phyloP scores from a whole-genome alignment of 2,888 invertebrate genomes.

The Lypha dubia region DNA sequence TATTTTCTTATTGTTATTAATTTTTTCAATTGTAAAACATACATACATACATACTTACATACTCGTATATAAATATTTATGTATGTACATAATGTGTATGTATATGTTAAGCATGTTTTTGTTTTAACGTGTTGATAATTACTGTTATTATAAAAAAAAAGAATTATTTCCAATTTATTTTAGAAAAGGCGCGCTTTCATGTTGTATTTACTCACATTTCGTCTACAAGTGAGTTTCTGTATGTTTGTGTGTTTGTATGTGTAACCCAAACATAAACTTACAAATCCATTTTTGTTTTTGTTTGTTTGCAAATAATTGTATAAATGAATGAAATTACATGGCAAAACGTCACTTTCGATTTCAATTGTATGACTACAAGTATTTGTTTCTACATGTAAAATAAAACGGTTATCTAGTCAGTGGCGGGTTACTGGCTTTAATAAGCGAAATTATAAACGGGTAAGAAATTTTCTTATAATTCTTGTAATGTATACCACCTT shows the following conservation, averaged over 20 bases:
- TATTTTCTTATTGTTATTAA: neutral
- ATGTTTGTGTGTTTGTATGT: neutral
- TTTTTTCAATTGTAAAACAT: slow-evolving; percentile 9
- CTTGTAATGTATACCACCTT: too few species aligned
- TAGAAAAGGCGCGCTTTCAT: slow-evolving; percentile 66
- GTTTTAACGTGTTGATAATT: slow-evolving; percentile 67
- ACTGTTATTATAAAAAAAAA: slow-evolving; percentile 64
- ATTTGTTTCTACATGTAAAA: slow-evolving; percentile 2
- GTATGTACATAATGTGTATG: too few species aligned
- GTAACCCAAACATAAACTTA: slow-evolving; percentile 22
- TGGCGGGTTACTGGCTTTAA: neutral
- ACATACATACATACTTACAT: neutral
- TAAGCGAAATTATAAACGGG: neutral
- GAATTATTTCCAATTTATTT: slow-evolving; percentile 46
- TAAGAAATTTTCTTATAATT: neutral
- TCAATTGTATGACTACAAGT: slow-evolving; percentile 43
- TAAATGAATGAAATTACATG: slow-evolving; percentile 46
- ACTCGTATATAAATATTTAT: neutral
- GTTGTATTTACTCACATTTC: slow-evolving; percentile 19
- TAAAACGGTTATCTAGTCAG: neutral
- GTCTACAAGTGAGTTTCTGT: neutral
- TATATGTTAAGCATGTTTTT: too few species aligned
- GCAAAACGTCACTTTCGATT: slow-evolving; percentile 70
- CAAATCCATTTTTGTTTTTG: slow-evolving; percentile 37
- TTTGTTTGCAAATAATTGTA: slow-evolving; percentile 16